Base-by-base conservation (phyloP, 1,140 invertebrate species). In the Bombus vancouverensis region DNA sequence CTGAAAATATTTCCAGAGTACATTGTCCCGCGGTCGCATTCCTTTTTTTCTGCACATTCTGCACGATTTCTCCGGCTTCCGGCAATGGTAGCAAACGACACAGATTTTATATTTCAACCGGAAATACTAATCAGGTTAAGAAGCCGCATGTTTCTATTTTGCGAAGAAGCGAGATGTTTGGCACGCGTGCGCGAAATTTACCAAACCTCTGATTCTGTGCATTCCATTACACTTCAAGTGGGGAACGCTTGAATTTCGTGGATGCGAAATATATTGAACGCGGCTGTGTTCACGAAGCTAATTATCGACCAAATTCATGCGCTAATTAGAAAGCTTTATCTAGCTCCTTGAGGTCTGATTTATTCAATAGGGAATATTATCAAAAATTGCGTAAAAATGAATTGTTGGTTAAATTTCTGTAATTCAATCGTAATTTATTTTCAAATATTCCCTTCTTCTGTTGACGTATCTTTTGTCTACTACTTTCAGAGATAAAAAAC, bases 91-190 rank as follows among this genome's bases (percentile, higher is more conserved):
- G 32, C 70, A 65, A 57, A 81, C 83, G 66, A 70, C 76, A 39
- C 66, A 80, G 81, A 89, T 90, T 91, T 91, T 87, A 88, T 88
- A 91, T 88, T 86, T 62, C 62, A 65, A 15, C 74, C 59, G 66
- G 82, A 83, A 77, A 39, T 32, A 74, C 78, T 89, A 91, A 91
- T 90, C 89, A 86, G 70, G 76, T 88, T 90, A 85, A 68, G 88
- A 89, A 90, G 77, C 88, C 82, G 68, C 81, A 76, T 73, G 22
- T 39, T 59, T 70, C 53, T 59, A 44, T 53, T 66, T 15, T 42
- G 37, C 80, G 39, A 74, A 53, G 71, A 59, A 10, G 47, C 66
- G 66, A 53, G 47, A 22, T 37, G 68, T 25, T 22, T 42, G 59
- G 42, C 34, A 18, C 34, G 32, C 32, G 1, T 18, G 25, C 34